phyloP scores from a whole-genome alignment of 2,113 vertebrate species.

The Pantherophis guttatus region DNA sequence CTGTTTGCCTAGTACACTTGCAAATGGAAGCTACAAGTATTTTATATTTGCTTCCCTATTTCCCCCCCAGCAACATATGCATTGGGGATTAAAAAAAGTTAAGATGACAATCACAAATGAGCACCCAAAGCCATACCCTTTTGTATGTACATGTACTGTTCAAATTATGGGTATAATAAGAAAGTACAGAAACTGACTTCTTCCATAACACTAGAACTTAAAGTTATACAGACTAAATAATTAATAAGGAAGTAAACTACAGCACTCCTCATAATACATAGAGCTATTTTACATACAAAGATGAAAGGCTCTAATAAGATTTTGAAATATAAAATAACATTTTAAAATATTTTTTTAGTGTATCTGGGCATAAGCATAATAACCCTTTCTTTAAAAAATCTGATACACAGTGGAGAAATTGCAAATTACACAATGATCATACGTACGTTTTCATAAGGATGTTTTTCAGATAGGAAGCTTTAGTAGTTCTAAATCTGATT shows the following conservation, averaged over 20 bases:
- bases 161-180: neutral
- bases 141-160: neutral
- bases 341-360: neutral
- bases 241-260: neutral
- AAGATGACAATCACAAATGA: neutral
- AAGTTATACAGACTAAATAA: neutral
- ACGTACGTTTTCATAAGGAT: neutral
- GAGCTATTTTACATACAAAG: neutral
- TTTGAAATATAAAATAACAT: neutral
- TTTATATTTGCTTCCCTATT: neutral
- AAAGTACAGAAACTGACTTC: neutral
- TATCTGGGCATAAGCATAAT: neutral
- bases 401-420: neutral
- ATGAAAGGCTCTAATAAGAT: neutral
- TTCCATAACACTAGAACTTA: neutral
- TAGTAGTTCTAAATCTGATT: neutral
- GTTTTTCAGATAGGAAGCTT: conserved; percentile 6
- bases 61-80: neutral
- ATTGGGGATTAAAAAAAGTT: neutral
- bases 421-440: conserved; percentile 12
- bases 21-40: neutral
- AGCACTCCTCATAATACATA: neutral
- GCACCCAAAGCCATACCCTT: neutral
- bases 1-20: neutral
- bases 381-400: conserved; percentile 6